These are phyloP conservation scores for Hemaris fuciformis DNA, from an alignment of 2,888 invertebrate species.

Conservation along the genomic window DNA sequence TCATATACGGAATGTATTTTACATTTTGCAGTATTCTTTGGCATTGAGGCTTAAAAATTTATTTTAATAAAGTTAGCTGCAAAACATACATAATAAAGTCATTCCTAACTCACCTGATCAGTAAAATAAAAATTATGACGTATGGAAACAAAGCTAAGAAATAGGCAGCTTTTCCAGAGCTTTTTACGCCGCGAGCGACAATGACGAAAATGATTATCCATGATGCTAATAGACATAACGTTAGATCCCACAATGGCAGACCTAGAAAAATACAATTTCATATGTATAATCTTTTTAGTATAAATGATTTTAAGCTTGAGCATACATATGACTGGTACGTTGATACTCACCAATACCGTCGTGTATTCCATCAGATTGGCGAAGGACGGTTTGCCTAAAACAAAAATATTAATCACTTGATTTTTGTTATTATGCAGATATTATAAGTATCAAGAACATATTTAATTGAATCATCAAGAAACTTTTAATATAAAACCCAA, in stretches of 20 bases:
- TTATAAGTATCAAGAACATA: too few species aligned
- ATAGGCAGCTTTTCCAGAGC: constrained; percentile 92
- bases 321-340: too few species aligned
- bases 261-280: constrained; percentile 46
- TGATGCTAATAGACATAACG: constrained; percentile 84
- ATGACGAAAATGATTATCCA: constrained; percentile 87
- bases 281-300: too few species aligned
- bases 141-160: constrained; percentile 94
- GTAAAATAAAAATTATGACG: constrained; percentile 86
- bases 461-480: too few species aligned
- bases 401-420: background rate
- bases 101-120: constrained; percentile 76
- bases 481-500: too few species aligned
- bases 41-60: too few species aligned
- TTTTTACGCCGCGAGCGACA: constrained; percentile 87
- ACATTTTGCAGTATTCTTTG: too few species aligned
- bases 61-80: too few species aligned
- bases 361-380: constrained; percentile 51
- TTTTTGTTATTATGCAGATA: too few species aligned
- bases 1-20: background rate
- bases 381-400: constrained; percentile 49
- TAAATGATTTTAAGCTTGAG: too few species aligned
- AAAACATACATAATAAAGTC: background rate
- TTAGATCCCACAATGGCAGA: constrained; percentile 85
- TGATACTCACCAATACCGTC: constrained; percentile 54